Conservation (phyloP, 2,797 vertebrate species). For the Eurystomus glaucurus region DNA sequence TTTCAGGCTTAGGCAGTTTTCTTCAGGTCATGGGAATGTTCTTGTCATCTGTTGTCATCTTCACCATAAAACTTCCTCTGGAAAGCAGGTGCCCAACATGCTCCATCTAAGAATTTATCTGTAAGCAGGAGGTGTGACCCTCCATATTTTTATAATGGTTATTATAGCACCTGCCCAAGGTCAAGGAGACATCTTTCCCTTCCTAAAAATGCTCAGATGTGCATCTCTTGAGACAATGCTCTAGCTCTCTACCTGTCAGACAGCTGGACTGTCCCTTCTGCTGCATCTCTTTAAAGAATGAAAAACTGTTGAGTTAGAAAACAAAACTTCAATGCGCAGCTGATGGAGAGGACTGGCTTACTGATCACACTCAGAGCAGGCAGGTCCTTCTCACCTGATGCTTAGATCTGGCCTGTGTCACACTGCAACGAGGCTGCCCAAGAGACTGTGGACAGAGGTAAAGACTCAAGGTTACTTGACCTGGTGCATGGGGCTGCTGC, state of each 20-base stretch:
- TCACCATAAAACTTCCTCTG: not conserved
- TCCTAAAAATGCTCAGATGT: not conserved
- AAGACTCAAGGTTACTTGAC: accelerated
- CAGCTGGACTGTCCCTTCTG: not conserved
- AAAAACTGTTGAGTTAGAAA: not conserved
- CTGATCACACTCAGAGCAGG: not conserved
- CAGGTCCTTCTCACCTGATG: not conserved
- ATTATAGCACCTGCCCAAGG: not conserved
- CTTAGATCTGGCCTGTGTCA: accelerated
- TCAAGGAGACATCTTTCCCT: not conserved
- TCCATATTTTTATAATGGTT: not conserved
- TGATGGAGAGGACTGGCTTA: not conserved
- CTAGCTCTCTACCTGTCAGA: not conserved
- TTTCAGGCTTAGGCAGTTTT: not conserved
- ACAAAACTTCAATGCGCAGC: not conserved
- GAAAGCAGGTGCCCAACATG: not conserved
- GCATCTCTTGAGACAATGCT: not conserved
- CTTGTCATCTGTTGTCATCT: not conserved
- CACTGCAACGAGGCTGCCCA: not conserved
- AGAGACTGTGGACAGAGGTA: not conserved
- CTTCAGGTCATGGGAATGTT: not conserved
- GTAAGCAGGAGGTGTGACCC: not conserved
- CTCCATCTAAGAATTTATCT: not conserved
- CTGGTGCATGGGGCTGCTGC: not conserved
- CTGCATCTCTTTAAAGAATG: not conserved